phyloP scores from a whole-genome alignment of 2,888 invertebrate genomes.

The Baronia brevicornis region DNA sequence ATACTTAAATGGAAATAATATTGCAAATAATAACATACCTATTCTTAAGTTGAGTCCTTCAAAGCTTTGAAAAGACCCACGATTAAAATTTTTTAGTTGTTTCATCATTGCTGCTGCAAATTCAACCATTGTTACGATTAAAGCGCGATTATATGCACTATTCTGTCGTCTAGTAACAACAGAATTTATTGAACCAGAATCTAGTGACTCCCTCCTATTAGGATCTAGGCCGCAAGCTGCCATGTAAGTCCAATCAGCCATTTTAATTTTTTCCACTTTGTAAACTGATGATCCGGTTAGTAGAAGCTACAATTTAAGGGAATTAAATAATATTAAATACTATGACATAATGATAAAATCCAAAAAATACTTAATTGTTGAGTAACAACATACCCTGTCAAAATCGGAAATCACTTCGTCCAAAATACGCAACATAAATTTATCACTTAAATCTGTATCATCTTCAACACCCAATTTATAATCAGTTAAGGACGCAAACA shows the following conservation, averaged over 20 bases:
- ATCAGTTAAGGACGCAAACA: slow-evolving; percentile 96
- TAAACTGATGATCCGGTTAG: slow-evolving; percentile 76
- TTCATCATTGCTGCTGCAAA: slow-evolving; percentile 71
- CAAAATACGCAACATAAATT: slow-evolving; percentile 81
- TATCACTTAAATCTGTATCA: slow-evolving; percentile 79
- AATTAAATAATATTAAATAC: background rate
- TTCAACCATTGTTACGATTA: slow-evolving; percentile 65
- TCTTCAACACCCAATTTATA: slow-evolving; percentile 81
- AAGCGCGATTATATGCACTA: slow-evolving; percentile 52
- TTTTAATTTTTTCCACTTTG: slow-evolving; percentile 96
- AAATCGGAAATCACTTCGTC: slow-evolving; percentile 96
- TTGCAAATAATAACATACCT: slow-evolving; percentile 64
- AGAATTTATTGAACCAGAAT: slow-evolving; percentile 39
- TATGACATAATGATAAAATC: slow-evolving; percentile 1
- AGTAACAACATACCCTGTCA: slow-evolving; percentile 80
- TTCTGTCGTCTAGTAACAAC: slow-evolving; percentile 40
- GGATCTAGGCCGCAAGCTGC: slow-evolving; percentile 94
- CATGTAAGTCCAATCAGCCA: slow-evolving; percentile 98
- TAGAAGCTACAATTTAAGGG: slow-evolving; percentile 69
- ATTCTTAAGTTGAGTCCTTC: slow-evolving; percentile 82
- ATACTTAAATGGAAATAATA: background rate
- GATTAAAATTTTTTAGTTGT: slow-evolving; percentile 71
- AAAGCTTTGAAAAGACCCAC: slow-evolving; percentile 75
- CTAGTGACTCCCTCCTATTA: slow-evolving; percentile 77
- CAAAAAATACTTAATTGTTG: slow-evolving; percentile 1